phyloP scores from a whole-genome alignment of 2,113 vertebrate genomes.

The Lycocorax pyrrhopterus region DNA sequence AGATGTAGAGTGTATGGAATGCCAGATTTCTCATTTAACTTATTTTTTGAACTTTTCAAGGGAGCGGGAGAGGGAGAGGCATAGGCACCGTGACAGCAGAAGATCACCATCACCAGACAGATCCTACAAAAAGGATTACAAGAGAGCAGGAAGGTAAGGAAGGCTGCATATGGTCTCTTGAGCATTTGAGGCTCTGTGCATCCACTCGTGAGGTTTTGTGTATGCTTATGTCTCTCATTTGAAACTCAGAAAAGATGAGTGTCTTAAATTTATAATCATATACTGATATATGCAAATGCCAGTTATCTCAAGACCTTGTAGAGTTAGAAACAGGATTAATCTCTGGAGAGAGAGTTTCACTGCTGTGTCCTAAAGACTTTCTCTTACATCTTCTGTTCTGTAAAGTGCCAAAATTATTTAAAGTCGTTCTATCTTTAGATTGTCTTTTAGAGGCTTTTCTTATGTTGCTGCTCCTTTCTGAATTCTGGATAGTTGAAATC shows the following conservation, averaged over 20 bases:
- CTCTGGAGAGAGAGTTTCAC: background rate
- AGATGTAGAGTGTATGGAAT: background rate
- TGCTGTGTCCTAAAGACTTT: background rate
- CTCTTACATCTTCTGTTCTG: background rate
- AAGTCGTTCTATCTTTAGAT: background rate
- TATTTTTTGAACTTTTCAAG: conserved; percentile 67
- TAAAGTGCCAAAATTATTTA: background rate
- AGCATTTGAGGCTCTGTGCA: background rate
- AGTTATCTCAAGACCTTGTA: background rate
- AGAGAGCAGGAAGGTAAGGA: conserved; percentile 84
- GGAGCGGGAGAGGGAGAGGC: conserved; percentile 82
- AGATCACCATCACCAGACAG: conserved; percentile 85
- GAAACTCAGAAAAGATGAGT: background rate
- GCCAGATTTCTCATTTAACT: conserved; percentile 13
- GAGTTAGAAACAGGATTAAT: background rate
- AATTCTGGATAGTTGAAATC: background rate
- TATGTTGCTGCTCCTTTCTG: background rate
- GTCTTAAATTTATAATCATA: background rate
- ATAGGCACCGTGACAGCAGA: conserved; percentile 86
- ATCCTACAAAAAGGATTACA: conserved; percentile 82
- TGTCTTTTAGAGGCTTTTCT: background rate
- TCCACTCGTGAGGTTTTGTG: background rate
- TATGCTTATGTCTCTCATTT: background rate
- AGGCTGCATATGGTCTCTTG: background rate
- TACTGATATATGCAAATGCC: background rate